phyloP scores from a whole-genome alignment of 2,113 vertebrate species.

The Sinosuthora webbiana region DNA sequence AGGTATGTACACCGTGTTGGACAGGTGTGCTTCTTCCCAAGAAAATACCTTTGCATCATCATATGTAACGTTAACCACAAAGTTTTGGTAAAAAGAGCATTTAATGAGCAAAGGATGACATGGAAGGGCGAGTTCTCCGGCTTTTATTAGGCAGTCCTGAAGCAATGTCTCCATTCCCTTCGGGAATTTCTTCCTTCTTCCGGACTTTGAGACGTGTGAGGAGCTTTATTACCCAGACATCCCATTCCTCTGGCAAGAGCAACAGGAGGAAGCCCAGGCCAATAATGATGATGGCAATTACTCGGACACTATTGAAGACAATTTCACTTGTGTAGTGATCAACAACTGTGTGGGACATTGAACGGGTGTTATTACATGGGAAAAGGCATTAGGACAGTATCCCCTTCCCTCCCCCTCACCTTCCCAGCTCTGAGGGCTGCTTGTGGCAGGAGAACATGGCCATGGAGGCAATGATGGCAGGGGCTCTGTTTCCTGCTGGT shows the following conservation, averaged over 20 bases:
- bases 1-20: constrained; percentile 75
- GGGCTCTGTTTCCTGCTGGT: neutral
- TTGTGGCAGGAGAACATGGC: neutral
- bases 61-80: constrained; percentile 10
- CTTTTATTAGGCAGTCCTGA: constrained; percentile 82
- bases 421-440: neutral
- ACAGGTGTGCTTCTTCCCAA: constrained; percentile 60
- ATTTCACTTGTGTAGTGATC: constrained; percentile 93
- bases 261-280: constrained; percentile 94
- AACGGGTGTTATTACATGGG: neutral
- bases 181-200: constrained; percentile 86
- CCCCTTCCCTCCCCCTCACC: neutral
- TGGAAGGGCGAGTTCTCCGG: constrained; percentile 83
- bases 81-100: constrained; percentile 61
- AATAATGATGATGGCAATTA: constrained; percentile 92
- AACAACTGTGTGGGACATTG: constrained; percentile 80
- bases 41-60: constrained; percentile 53
- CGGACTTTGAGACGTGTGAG: constrained; percentile 83
- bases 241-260: constrained; percentile 94
- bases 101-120: constrained; percentile 87
- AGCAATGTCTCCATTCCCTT: constrained; percentile 75
- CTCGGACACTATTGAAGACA: constrained; percentile 91
- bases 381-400: neutral
- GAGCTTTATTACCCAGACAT: constrained; percentile 88
- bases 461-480: neutral